These are phyloP conservation scores for Gouania willdenowi DNA, from an alignment of 2,797 vertebrate species.

Conservation along the genomic window DNA sequence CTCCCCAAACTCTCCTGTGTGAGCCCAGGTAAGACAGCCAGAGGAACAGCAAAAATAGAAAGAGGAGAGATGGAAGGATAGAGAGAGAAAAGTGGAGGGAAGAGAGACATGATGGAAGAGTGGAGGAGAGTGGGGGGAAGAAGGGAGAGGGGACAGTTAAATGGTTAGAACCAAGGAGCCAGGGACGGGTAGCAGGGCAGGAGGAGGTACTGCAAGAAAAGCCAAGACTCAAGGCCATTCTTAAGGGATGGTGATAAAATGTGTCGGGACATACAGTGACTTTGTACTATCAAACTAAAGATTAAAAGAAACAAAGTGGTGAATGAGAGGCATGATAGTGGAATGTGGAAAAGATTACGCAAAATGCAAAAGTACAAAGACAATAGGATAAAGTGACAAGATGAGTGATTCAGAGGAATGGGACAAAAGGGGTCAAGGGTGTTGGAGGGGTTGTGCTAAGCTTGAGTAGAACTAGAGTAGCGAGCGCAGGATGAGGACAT, in stretches of 20 bases:
- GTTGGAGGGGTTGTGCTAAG: constrained; percentile 34
- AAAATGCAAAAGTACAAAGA: constrained; percentile 8
- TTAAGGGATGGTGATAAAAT: constrained; percentile 36
- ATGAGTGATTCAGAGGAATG: neutral
- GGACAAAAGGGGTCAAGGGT: neutral
- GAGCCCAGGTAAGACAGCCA: constrained; percentile 47
- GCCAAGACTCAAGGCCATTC: constrained; percentile 61
- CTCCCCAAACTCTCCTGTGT: constrained; percentile 94
- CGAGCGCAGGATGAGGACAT: constrained; percentile 49
- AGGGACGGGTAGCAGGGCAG: constrained; percentile 60
- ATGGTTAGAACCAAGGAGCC: constrained; percentile 74
- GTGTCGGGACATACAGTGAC: constrained; percentile 33
- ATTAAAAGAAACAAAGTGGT: constrained; percentile 22
- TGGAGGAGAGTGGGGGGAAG: constrained; percentile 65
- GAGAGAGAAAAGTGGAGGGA: constrained; percentile 45
- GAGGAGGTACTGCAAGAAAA: constrained; percentile 60
- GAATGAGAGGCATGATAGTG: constrained; percentile 30
- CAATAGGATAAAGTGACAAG: neutral
- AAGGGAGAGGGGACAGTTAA: constrained; percentile 66
- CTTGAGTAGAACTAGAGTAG: constrained; percentile 42
- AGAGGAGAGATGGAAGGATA: constrained; percentile 37
- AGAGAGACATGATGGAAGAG: constrained; percentile 66
- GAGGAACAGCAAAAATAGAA: constrained; percentile 40
- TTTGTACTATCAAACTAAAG: constrained; percentile 35
- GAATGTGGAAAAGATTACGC: constrained; percentile 14